Conservation (phyloP, 2,888 invertebrate genomes). For the Drosophila sordidula region DNA sequence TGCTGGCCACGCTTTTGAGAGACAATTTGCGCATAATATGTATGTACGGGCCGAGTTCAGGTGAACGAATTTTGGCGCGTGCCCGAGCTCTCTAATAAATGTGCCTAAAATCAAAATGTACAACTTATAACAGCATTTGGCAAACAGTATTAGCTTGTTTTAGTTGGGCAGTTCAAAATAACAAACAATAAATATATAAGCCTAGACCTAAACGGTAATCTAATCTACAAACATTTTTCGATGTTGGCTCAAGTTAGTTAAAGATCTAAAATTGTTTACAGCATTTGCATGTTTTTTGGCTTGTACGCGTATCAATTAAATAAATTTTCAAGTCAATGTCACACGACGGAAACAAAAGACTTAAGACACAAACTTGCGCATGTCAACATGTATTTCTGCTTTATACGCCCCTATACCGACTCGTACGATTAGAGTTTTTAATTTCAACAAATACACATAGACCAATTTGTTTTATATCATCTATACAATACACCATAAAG, state of each 20-base stretch:
- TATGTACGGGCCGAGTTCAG: not conserved
- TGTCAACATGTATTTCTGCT: constrained; percentile 5
- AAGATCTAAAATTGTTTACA: constrained; percentile 8
- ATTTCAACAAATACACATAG: constrained; percentile 16
- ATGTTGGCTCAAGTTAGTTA: not conserved
- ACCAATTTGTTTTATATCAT: constrained; percentile 20
- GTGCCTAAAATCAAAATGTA: not conserved
- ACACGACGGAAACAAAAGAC: constrained; percentile 68
- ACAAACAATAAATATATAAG: too few relatives aligned
- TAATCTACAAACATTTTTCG: too few relatives aligned
- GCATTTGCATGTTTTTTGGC: constrained; percentile 16
- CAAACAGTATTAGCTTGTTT: too few relatives aligned
- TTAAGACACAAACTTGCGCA: constrained; percentile 68
- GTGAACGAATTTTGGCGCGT: constrained; percentile 48
- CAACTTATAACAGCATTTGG: not conserved
- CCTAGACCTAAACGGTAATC: too few relatives aligned
- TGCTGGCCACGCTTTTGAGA: constrained; percentile 38
- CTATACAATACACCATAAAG: constrained; percentile 44
- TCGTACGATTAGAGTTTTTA: constrained; percentile 63
- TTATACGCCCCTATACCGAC: constrained; percentile 53
- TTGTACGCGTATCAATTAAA: constrained; percentile 25
- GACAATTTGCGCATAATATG: constrained; percentile 6
- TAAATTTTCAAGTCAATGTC: constrained; percentile 52
- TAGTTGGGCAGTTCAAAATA: too few relatives aligned
- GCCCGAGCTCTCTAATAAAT: constrained; percentile 7